Evolutionary conservation across 1,140 invertebrate species (phyloP).

Genomic region (Phthorimaea operculella): DNA sequence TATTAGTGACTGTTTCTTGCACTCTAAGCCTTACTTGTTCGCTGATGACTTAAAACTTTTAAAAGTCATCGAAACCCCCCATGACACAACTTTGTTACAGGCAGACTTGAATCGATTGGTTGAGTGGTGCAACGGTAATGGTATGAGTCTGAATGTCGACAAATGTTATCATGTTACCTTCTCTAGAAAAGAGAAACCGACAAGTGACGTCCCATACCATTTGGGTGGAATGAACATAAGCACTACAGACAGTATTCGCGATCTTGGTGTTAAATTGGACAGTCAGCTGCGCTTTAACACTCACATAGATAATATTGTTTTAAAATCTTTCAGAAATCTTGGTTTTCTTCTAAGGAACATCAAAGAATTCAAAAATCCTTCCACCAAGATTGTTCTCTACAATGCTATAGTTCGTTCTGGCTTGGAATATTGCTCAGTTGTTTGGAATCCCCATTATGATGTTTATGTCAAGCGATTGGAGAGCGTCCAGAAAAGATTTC

Average conservation of each 20-base stretch:
- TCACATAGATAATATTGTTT: neutral
- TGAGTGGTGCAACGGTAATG: slow-evolving; percentile 1
- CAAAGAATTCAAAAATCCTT: neutral
- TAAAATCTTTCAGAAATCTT: neutral
- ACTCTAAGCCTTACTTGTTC: slow-evolving; percentile 12
- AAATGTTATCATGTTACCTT: slow-evolving; percentile 3
- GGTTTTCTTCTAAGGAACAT: neutral
- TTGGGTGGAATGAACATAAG: neutral
- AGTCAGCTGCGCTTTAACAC: neutral
- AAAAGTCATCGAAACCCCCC: neutral
- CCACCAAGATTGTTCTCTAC: neutral
- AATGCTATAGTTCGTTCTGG: slow-evolving; percentile 7
- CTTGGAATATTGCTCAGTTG: slow-evolving; percentile 12
- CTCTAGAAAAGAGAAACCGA: neutral
- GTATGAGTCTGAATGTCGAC: slow-evolving; percentile 3
- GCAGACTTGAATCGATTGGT: neutral
- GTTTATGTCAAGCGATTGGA: slow-evolving; percentile 5
- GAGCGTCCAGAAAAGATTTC: slow-evolving; percentile 13
- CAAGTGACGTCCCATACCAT: neutral
- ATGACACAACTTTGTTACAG: neutral
- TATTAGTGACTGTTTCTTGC: slow-evolving; percentile 8
- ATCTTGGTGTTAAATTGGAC: neutral
- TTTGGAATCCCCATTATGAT: slow-evolving; percentile 14
- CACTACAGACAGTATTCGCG: neutral
- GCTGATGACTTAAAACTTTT: slow-evolving; percentile 21